Conservation (phyloP, 1,140 invertebrate species). For the Drosophila aff. region DNA sequence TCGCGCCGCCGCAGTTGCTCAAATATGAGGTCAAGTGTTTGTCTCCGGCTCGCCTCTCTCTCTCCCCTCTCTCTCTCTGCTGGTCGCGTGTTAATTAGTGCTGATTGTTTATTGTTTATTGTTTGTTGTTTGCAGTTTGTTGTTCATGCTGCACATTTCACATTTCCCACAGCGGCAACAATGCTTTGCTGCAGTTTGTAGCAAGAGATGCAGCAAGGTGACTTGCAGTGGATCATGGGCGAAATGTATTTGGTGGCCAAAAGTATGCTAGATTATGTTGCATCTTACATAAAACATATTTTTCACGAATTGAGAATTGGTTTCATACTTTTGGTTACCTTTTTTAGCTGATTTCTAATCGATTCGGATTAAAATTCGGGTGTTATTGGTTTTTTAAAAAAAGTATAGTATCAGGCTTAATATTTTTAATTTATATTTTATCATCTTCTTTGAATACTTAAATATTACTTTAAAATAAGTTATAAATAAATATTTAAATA, state of each 20-base stretch:
- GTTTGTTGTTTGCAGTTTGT: slow-evolving; percentile 66
- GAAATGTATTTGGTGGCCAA: background rate
- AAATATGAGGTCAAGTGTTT: slow-evolving; percentile 81
- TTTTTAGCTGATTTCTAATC: background rate
- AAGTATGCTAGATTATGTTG: background rate
- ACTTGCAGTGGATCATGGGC: background rate
- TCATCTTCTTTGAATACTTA: background rate
- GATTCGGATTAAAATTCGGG: background rate
- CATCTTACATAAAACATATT: background rate
- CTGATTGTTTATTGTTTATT: slow-evolving; percentile 69
- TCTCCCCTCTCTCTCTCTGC: slow-evolving; percentile 39
- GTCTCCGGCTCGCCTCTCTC: slow-evolving; percentile 30
- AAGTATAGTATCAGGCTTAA: background rate
- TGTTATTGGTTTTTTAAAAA: background rate
- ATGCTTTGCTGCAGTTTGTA: slow-evolving; percentile 27
- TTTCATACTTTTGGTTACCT: background rate
- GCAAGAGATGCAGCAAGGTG: slow-evolving; percentile 7
- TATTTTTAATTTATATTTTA: background rate
- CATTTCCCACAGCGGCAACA: slow-evolving; percentile 50
- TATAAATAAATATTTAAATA: background rate
- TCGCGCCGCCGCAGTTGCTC: slow-evolving; percentile 54
- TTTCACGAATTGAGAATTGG: background rate
- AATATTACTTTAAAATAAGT: background rate
- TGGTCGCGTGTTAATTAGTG: slow-evolving; percentile 69
- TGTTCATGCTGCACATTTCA: slow-evolving; percentile 60